phyloP scores from a whole-genome alignment of 2,797 vertebrate genomes.

The Sebastes variabilis region DNA sequence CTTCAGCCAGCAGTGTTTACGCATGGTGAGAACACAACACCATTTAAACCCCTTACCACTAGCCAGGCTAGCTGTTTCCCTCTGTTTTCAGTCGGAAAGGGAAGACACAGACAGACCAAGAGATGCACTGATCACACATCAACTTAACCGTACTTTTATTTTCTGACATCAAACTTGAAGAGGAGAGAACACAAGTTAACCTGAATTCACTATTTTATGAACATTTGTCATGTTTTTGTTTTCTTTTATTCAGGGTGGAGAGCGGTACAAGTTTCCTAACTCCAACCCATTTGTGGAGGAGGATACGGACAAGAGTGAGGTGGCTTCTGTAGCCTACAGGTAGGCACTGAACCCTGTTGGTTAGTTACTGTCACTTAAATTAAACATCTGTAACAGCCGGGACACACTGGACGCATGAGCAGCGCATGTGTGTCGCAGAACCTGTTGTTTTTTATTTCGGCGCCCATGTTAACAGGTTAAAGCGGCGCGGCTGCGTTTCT shows the following conservation, averaged over 20 bases:
- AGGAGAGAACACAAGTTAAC: too few relatives aligned
- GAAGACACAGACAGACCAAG: too few relatives aligned
- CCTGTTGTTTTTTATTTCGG: too few relatives aligned
- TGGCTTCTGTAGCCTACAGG: slow-evolving; percentile 98
- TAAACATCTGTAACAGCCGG: not conserved
- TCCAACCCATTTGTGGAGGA: slow-evolving; percentile 97
- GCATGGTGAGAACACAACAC: slow-evolving; percentile 82
- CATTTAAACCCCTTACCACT: not conserved
- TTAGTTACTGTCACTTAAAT: not conserved
- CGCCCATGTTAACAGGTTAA: too few relatives aligned
- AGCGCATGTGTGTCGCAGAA: too few relatives aligned
- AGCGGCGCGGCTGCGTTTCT: too few relatives aligned
- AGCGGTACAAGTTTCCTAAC: slow-evolving; percentile 94
- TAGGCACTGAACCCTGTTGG: slow-evolving; percentile 49
- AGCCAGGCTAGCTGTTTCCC: not conserved
- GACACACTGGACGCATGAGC: too few relatives aligned
- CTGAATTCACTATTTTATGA: not conserved
- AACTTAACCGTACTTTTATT: too few relatives aligned
- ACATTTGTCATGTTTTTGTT: not conserved
- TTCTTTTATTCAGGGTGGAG: slow-evolving; percentile 84
- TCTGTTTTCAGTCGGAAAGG: not conserved
- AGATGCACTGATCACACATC: too few relatives aligned
- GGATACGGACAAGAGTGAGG: slow-evolving; percentile 96
- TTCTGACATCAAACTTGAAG: too few relatives aligned
- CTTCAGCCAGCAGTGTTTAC: slow-evolving; percentile 98